Conservation (phyloP, 2,888 invertebrate genomes). For the Lasioglossum villosulum region DNA sequence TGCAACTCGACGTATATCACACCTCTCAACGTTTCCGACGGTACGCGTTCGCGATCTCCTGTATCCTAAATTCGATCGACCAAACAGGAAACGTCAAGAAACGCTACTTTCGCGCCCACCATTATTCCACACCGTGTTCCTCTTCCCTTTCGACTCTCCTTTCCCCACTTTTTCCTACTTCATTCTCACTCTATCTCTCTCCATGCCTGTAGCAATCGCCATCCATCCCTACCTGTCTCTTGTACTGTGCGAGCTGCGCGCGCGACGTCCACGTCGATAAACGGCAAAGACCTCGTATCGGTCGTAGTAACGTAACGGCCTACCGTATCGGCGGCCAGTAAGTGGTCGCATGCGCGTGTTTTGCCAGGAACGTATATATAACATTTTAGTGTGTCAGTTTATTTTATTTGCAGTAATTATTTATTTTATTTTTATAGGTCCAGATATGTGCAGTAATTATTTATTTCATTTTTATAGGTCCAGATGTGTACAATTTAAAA, state of each 20-base stretch:
- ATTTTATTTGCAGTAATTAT: too few species aligned
- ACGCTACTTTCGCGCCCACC: slow-evolving; percentile 31
- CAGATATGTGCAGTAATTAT: too few species aligned
- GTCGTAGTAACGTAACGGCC: background rate
- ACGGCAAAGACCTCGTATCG: background rate
- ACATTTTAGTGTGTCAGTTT: too few species aligned
- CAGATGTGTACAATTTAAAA: too few species aligned
- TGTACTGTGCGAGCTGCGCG: background rate
- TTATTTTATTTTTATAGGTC: too few species aligned
- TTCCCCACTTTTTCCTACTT: background rate
- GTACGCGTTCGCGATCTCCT: background rate
- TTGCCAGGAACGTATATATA: too few species aligned
- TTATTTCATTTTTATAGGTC: too few species aligned
- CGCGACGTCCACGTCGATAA: background rate
- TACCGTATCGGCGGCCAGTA: background rate
- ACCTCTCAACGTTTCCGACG: background rate
- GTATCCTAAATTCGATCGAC: slow-evolving; percentile 3
- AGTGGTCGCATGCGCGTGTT: too few species aligned
- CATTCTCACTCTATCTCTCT: background rate
- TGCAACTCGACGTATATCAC: background rate
- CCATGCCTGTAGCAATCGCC: background rate
- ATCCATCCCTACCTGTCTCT: background rate
- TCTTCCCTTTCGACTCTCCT: slow-evolving; percentile 23
- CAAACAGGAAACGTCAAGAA: slow-evolving; percentile 25
- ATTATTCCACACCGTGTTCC: slow-evolving; percentile 38